Evolutionary conservation across 1,140 invertebrate species (phyloP).

Genomic region (Heliconius melpomene): DNA sequence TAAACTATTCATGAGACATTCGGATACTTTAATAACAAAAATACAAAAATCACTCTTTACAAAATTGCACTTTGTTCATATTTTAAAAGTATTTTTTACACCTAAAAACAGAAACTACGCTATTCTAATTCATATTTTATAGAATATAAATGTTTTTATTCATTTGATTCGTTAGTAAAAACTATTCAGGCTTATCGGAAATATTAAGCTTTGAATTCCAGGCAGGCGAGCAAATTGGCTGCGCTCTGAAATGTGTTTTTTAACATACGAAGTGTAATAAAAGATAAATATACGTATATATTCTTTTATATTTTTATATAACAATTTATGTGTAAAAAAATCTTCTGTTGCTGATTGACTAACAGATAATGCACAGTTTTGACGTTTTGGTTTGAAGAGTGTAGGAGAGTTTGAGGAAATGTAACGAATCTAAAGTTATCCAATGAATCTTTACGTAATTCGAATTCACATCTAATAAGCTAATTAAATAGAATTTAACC

Average conservation of each 20-base stretch:
- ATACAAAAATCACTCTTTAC: neutral
- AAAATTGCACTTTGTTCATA: neutral
- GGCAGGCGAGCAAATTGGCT: slow-evolving; percentile 36
- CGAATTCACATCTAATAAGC: no score
- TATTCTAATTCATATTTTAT: slow-evolving; percentile 30
- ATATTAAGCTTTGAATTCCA: slow-evolving; percentile 38
- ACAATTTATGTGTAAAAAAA: no score
- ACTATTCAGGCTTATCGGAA: slow-evolving; percentile 36
- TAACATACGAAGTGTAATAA: slow-evolving; percentile 31
- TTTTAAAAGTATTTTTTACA: slow-evolving; percentile 8
- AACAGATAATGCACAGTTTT: no score
- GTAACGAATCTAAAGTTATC: no score
- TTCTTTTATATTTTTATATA: no score
- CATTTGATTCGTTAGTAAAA: slow-evolving; percentile 42
- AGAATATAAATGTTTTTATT: slow-evolving; percentile 38
- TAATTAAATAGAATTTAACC: no score
- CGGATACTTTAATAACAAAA: neutral
- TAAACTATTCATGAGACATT: slow-evolving; percentile 6
- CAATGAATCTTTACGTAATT: no score
- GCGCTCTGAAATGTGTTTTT: slow-evolving; percentile 35
- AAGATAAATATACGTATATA: slow-evolving; percentile 1
- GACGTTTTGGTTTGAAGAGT: no score
- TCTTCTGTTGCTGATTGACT: no score
- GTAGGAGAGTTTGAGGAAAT: no score
- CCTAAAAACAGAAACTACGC: neutral